These are phyloP conservation scores for Lasioglossum vierecki DNA, from an alignment of 2,888 invertebrate species.

Conservation along the genomic window DNA sequence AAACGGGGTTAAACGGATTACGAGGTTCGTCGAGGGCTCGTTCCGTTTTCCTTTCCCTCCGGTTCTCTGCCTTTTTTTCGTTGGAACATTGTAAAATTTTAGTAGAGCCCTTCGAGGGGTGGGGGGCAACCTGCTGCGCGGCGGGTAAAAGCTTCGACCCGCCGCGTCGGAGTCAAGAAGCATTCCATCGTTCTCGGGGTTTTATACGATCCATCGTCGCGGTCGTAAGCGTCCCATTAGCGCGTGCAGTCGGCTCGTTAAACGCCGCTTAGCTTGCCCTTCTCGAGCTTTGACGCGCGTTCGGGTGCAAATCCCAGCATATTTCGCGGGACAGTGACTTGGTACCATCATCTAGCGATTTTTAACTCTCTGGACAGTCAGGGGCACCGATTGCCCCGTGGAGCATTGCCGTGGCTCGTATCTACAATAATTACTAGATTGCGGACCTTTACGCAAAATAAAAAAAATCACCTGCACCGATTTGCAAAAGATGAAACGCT, in stretches of 20 bases:
- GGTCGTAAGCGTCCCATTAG: constrained; percentile 39
- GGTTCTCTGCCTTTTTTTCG: neutral
- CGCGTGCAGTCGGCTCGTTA: constrained; percentile 17
- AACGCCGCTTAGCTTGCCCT: constrained; percentile 14
- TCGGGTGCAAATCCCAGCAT: neutral
- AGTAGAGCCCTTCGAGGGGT: neutral
- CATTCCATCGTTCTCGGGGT: constrained; percentile 20
- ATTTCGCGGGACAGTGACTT: neutral
- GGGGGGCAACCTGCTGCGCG: neutral
- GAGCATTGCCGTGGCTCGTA: neutral
- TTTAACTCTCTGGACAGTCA: too few species aligned
- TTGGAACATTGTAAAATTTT: neutral
- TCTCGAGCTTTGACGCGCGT: neutral
- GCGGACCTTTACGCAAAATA: too few species aligned
- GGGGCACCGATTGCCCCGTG: neutral
- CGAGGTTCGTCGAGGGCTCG: neutral
- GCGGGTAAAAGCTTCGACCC: neutral
- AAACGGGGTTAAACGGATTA: neutral
- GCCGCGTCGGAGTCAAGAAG: constrained; percentile 9
- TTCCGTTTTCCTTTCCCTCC: neutral
- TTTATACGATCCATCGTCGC: constrained; percentile 34
- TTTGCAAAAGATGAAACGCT: too few species aligned
- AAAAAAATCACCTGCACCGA: too few species aligned
- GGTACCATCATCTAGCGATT: neutral
- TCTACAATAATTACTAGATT: too few species aligned